Percentiles rank a stretch among this genome's conserved stretches.
phyloP scores from a whole-genome alignment of 2,797 vertebrate species.

The Calcarius lapponicus region DNA sequence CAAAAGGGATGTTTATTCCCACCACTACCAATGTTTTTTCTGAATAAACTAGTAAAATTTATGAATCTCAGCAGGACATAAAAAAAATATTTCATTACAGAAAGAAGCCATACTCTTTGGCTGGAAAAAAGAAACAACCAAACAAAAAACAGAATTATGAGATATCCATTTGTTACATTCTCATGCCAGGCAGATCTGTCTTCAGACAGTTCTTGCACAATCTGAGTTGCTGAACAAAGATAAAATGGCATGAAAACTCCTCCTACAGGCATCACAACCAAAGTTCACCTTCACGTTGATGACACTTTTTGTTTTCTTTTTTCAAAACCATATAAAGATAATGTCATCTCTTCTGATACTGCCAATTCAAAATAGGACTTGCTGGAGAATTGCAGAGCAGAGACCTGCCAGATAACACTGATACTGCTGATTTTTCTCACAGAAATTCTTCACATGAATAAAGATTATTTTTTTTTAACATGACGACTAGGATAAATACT shows the following conservation, averaged over 20 bases:
- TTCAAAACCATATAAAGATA: conserved; percentile 65
- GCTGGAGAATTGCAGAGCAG: conserved; percentile 48
- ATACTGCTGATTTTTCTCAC: conserved; percentile 41
- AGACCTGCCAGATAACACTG: conserved; percentile 62
- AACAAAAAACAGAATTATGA: not conserved
- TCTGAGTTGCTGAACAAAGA: conserved; percentile 63
- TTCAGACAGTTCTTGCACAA: conserved; percentile 25
- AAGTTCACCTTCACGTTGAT: conserved; percentile 68
- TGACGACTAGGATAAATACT: not conserved
- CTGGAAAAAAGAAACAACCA: not conserved
- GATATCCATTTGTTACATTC: conserved; percentile 31
- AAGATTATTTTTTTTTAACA: conserved; percentile 9
- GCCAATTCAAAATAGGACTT: conserved; percentile 53
- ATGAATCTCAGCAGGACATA: not conserved
- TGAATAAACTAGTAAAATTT: not conserved
- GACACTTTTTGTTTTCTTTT: conserved; percentile 49
- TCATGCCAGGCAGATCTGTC: not conserved
- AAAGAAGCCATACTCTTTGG: not conserved
- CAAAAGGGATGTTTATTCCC: not conserved
- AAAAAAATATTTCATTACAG: not conserved
- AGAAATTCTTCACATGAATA: conserved; percentile 62
- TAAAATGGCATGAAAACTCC: conserved; percentile 59
- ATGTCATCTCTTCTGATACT: conserved; percentile 56
- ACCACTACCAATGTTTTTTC: not conserved
- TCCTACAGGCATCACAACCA: conserved; percentile 34